Base-by-base conservation (phyloP, 2,797 vertebrate species). In the Urophycis tenuis region DNA sequence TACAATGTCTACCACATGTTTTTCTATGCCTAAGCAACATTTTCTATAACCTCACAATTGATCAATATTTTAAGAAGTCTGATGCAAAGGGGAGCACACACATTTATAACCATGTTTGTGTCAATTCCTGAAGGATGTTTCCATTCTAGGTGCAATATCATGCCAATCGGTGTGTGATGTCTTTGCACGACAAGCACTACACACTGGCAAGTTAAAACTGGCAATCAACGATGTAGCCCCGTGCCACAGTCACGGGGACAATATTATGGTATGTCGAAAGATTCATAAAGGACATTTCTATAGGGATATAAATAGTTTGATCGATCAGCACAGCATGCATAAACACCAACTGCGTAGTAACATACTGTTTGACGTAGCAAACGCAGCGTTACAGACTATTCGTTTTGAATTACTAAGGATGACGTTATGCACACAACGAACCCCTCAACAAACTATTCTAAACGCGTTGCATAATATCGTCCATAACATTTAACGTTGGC, bases 401-500 rank as follows among this genome's bases (percentile, higher is more conserved):
- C n/a, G n/a, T n/a, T n/a, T 71, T 0, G 64, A 39, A 0, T 36
- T 33, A 30, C 53, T 19, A 30, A 60, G 36, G 9, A 74, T 64
- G 31, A 35, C 75, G 49, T 9, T 77, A 87, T 81, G 11, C 60
- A 29, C 60, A 67, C 12, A 29, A 67, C 1, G 25, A 67, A 6
- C 29, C 2, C 39, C 14, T 87, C 80, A 85, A 80, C 79, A 78
- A 34, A 72, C 86, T 53, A 64, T 71, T 72, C 35, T 22, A 49
- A 78, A 82, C 7, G 72, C 71, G 32, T 86, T 85, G 67, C 31
- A 64, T 79, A 84, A 89, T 73, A 53, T 67, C 22, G 1, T n/a
- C 53, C 1, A 60, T 60, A 25, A n/a, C 25, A 60, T 22, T 17
- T 17, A 49, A 49, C 4, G 74, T 17, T 17, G 22, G 22, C 4